A percentile compares a stretch with the other conserved stretches of the same genome.
phyloP scores from a whole-genome alignment of 2,888 invertebrate species.

The Agrenia bidenticulata region DNA sequence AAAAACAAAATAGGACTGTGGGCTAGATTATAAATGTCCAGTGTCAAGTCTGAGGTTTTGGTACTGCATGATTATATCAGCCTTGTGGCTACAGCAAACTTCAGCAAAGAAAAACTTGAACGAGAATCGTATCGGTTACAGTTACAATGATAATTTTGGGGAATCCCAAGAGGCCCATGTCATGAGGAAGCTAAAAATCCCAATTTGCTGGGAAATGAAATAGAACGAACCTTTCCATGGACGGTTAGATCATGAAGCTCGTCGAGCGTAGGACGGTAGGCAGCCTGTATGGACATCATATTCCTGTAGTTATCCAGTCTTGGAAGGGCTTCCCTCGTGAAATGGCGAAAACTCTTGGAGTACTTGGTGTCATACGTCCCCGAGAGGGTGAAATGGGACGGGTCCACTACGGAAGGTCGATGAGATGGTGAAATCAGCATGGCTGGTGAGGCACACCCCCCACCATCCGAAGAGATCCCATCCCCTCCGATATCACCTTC shows the following conservation, averaged over 20 bases:
- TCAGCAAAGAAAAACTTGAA: too few species aligned
- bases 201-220: too few species aligned
- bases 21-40: too few species aligned
- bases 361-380: conserved; percentile 66
- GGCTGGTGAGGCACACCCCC: conserved; percentile 44
- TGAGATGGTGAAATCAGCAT: conserved; percentile 34
- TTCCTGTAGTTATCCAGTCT: conserved; percentile 86
- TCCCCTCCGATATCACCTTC: conserved; percentile 16
- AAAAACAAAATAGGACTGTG: too few species aligned
- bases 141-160: too few species aligned
- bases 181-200: too few species aligned
- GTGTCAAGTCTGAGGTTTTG: too few species aligned
- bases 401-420: conserved; percentile 27
- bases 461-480: conserved; percentile 16
- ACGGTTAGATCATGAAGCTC: conserved; percentile 83
- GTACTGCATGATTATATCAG: too few species aligned
- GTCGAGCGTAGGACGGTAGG: conserved; percentile 81
- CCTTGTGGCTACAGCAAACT: too few species aligned
- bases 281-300: conserved; percentile 82
- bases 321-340: conserved; percentile 83
- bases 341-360: conserved; percentile 78
- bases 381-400: conserved; percentile 24
- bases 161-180: too few species aligned
- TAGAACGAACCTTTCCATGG: conserved; percentile 79
- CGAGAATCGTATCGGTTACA: too few species aligned